A percentile compares a stretch with the other conserved stretches of the same genome.
These are phyloP conservation scores for Papilio polytes DNA, from an alignment of 1,140 invertebrate genomes.

Conservation along the genomic window DNA sequence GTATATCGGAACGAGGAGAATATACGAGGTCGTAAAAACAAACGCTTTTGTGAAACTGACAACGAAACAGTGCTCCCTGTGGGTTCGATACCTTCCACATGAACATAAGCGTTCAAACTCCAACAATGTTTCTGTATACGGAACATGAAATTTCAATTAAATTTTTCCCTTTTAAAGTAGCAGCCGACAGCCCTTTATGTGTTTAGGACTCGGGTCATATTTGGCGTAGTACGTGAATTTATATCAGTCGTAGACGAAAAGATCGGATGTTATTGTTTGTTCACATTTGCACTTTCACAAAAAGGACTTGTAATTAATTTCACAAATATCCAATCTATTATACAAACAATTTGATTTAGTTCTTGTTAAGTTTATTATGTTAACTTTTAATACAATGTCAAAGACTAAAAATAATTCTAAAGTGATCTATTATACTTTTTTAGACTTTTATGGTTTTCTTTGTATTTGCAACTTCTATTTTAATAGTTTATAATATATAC, in stretches of 20 bases:
- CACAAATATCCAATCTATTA: conserved; percentile 9
- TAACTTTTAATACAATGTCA: background rate
- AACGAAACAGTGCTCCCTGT: conserved; percentile 40
- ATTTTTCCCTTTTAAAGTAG: conserved; percentile 32
- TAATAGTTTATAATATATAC: no score
- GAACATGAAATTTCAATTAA: conserved; percentile 44
- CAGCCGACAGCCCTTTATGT: conserved; percentile 35
- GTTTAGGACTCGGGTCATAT: conserved; percentile 43
- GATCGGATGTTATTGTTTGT: conserved; percentile 41
- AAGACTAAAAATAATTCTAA: background rate
- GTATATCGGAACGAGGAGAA: conserved; percentile 46
- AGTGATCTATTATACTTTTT: no score
- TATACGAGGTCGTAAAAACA: conserved; percentile 58
- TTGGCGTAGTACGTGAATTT: conserved; percentile 41
- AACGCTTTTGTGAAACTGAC: conserved; percentile 56
- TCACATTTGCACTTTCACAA: conserved; percentile 31
- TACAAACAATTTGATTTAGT: background rate
- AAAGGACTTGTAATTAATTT: conserved; percentile 35
- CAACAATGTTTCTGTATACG: conserved; percentile 45
- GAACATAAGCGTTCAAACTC: conserved; percentile 49
- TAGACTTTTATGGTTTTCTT: no score
- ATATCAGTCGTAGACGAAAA: conserved; percentile 38
- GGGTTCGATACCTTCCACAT: conserved; percentile 42
- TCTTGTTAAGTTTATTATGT: background rate
- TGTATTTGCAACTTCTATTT: no score